A percentile compares a stretch with the other conserved stretches of the same genome.
Conservation (phyloP, 2,888 invertebrate genomes). For the Aleiodes testaceus region DNA sequence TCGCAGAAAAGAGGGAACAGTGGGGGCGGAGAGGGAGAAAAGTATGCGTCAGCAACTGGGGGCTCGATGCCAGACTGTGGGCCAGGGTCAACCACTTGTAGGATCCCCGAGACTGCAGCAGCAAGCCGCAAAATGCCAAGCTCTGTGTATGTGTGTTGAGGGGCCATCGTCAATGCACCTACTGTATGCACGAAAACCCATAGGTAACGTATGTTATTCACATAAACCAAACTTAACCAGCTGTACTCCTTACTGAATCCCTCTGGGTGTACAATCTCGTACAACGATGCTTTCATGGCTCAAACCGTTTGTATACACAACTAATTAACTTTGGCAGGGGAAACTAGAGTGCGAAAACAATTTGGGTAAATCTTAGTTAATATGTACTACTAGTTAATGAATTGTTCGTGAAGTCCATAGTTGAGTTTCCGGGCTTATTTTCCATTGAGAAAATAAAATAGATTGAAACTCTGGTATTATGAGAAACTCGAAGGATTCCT, state of each 20-base stretch:
- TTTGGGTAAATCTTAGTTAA: too few relatives aligned
- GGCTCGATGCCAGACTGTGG: slow-evolving; percentile 60
- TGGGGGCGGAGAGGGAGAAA: neutral
- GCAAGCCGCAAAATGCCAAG: slow-evolving; percentile 48
- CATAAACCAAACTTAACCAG: neutral
- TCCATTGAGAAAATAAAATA: too few relatives aligned
- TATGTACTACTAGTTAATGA: too few relatives aligned
- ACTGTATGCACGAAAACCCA: slow-evolving; percentile 6
- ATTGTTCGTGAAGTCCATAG: too few relatives aligned
- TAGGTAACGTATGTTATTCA: slow-evolving; percentile 4
- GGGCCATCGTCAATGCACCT: slow-evolving; percentile 36
- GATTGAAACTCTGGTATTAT: too few relatives aligned
- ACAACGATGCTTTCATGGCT: slow-evolving; percentile 4
- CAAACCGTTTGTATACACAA: neutral
- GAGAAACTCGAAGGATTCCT: too few relatives aligned
- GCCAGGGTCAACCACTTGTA: slow-evolving; percentile 69
- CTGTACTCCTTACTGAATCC: slow-evolving; percentile 1
- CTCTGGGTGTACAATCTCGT: neutral
- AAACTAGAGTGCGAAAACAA: too few relatives aligned
- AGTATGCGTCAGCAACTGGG: slow-evolving; percentile 32
- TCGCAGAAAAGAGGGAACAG: neutral
- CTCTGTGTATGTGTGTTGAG: slow-evolving; percentile 33
- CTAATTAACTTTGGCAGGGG: neutral
- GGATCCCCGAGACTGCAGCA: slow-evolving; percentile 56
- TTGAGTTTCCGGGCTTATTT: too few relatives aligned